Evolutionary conservation across 2,888 invertebrate species (phyloP), one percentile per base, ranked within the genome.

Genomic region (Acholoe squamosa): DNA sequence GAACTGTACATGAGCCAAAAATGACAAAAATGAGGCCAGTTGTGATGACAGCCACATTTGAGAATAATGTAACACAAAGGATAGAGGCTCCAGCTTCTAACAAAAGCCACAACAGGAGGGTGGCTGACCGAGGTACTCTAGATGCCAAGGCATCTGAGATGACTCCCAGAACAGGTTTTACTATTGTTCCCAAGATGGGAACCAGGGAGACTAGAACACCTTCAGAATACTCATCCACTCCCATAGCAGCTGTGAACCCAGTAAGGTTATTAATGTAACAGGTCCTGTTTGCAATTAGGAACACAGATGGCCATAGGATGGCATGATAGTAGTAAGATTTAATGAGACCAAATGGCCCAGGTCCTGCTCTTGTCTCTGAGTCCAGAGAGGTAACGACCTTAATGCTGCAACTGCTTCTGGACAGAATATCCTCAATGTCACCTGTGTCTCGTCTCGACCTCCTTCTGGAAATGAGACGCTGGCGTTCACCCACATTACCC

Each of bases 211-310:
- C 12, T 12, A 86, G 86, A 16, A 80, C 34, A 25, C 54, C 33
- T 22, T 43, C 43, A 12, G 52, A 1, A 54, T 86, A 86, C 31
- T 56, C 16, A 14, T 86, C 52, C 0, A 86, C 19, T 0, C 52
- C 10, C 86, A 86, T 86, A 12, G 86, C 19, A 0, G 14, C 52
- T 10, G 33, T 52, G 54, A 86, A 86, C 16, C 86, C 28, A 10
- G 86, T 86, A 25, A 86, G 54, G 86, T 86, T 86, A 54, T 86
- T 86, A 14, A 86, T 86, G 19, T 86, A 86, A 31, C 86, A 86
- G 54, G 86, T 86, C 31, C 86, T 52, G 86, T 54, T 52, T 1
- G 86, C 86, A 10, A 86, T 86, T 0, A 54, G 19, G 54, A 54
- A 86, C 25, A 31, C 28, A 22, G 86, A 52, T 12, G 86, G 86